These are phyloP conservation scores for Clunio marinus DNA, from an alignment of 2,888 invertebrate genomes.

Conservation along the genomic window DNA sequence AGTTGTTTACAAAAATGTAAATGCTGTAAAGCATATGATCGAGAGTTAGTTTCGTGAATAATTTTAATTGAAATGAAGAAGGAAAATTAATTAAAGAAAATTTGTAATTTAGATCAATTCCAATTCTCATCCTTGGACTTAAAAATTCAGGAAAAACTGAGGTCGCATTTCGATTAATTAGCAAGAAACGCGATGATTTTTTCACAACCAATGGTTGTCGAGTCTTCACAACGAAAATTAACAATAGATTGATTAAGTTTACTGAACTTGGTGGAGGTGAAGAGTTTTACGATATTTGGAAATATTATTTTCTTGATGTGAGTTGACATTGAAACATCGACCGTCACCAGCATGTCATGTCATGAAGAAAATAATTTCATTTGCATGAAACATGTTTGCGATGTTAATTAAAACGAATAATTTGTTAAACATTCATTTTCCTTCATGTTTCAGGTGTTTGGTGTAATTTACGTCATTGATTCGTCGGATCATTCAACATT, in stretches of 20 bases:
- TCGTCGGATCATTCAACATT: neutral
- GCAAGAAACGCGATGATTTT: conserved; percentile 20
- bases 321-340: too few species aligned
- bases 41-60: conserved; percentile 2
- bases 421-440: neutral
- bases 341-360: too few species aligned
- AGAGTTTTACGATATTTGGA: conserved; percentile 37
- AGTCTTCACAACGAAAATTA: conserved; percentile 21
- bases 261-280: conserved; percentile 36
- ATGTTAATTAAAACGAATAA: conserved; percentile 5
- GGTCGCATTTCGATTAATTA: conserved; percentile 25
- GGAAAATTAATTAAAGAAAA: too few species aligned
- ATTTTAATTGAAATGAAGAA: too few species aligned
- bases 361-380: neutral
- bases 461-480: conserved; percentile 33
- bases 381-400: neutral
- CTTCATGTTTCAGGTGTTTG: conserved; percentile 15
- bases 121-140: conserved; percentile 27
- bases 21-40: neutral
- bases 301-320: conserved; percentile 39
- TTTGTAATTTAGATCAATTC: conserved; percentile 40
- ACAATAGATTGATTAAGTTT: conserved; percentile 25
- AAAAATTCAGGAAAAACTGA: conserved; percentile 35
- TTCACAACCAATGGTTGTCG: conserved; percentile 35
- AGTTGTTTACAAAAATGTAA: neutral